These are phyloP conservation scores for Oryzias sinensis DNA, from an alignment of 2,797 vertebrate genomes.

Conservation along the genomic window DNA sequence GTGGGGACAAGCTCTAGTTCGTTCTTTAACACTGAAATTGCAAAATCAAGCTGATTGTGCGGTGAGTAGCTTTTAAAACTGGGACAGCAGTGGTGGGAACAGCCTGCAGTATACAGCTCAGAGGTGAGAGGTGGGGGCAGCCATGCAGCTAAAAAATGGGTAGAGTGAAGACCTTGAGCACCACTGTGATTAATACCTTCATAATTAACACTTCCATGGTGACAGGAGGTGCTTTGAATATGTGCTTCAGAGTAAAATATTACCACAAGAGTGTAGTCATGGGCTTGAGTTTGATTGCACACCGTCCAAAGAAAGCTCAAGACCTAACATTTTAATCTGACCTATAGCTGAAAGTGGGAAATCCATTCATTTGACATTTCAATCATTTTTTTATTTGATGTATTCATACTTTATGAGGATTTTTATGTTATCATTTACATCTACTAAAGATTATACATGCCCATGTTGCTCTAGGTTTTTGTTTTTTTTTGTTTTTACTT, in stretches of 20 bases:
- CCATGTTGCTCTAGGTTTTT: too few relatives aligned
- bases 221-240: constrained; percentile 6
- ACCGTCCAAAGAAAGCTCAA: too few relatives aligned
- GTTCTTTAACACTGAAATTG: constrained; percentile 1
- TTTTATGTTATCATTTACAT: too few relatives aligned
- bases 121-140: constrained; percentile 10
- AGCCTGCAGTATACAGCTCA: constrained; percentile 2
- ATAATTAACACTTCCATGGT: constrained; percentile 17
- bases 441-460: too few relatives aligned
- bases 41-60: constrained; percentile 9
- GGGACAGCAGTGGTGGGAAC: constrained; percentile 8
- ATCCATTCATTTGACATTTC: too few relatives aligned
- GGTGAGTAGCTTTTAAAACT: neutral
- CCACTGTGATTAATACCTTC: constrained; percentile 6
- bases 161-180: constrained; percentile 12
- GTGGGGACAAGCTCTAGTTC: constrained; percentile 3
- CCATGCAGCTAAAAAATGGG: constrained; percentile 10
- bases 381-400: too few relatives aligned
- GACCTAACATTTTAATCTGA: too few relatives aligned
- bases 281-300: neutral
- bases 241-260: neutral
- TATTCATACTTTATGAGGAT: too few relatives aligned
- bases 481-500: too few relatives aligned
- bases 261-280: constrained; percentile 1
- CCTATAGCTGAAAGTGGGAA: too few relatives aligned